These are phyloP conservation scores for Petrocephalus microphthalmus DNA, from an alignment of 2,113 vertebrate species.

Conservation along the genomic window DNA sequence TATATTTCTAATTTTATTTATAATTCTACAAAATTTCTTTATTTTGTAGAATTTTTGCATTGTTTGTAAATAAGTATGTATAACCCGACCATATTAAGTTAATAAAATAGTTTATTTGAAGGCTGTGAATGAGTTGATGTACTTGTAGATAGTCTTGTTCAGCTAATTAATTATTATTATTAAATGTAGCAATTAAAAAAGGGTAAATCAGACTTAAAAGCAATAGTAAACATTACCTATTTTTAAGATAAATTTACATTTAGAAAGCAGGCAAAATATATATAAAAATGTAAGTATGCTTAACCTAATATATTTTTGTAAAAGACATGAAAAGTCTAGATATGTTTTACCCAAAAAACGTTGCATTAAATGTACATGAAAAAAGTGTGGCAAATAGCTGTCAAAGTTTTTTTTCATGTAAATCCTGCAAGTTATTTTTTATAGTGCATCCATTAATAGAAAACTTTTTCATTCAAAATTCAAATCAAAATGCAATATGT, in stretches of 20 bases:
- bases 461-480: too few species aligned
- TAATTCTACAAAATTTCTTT: too few species aligned
- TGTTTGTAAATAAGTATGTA: too few species aligned
- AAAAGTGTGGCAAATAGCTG: not conserved
- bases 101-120: not conserved
- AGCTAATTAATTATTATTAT: not conserved
- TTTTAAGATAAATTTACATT: not conserved
- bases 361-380: not conserved
- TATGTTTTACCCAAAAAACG: not conserved
- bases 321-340: not conserved
- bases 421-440: not conserved
- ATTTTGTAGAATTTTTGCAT: too few species aligned
- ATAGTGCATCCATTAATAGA: not conserved
- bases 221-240: not conserved
- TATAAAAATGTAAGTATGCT: not conserved
- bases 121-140: not conserved
- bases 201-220: too few species aligned
- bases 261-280: not conserved
- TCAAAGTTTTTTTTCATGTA: not conserved
- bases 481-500: too few species aligned
- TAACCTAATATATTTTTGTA: not conserved
- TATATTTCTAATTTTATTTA: too few species aligned
- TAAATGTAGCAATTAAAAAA: not conserved
- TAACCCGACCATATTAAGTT: not conserved
- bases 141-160: not conserved